A percentile compares a stretch with the other conserved stretches of the same genome.
Conservation (phyloP, 2,888 invertebrate genomes). For the Ctena decussata region DNA sequence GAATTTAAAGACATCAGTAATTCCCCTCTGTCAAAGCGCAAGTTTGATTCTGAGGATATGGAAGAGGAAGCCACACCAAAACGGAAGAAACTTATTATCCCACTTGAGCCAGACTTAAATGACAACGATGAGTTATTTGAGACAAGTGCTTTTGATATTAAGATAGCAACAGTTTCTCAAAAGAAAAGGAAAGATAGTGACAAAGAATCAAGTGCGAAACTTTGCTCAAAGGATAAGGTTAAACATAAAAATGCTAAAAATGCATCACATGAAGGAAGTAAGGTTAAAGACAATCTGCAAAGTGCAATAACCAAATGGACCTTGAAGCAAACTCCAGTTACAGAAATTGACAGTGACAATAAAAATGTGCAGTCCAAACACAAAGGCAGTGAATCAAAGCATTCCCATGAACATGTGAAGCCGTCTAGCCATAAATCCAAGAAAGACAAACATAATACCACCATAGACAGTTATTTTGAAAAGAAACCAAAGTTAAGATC, state of each 20-base stretch:
- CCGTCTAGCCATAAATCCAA: neutral
- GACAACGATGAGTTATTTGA: constrained; percentile 28
- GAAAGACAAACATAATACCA: neutral
- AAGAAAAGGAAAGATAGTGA: neutral
- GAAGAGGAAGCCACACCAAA: constrained; percentile 5
- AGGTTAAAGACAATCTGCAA: neutral
- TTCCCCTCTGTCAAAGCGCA: constrained; percentile 52
- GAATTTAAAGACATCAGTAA: constrained; percentile 64
- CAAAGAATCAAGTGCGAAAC: neutral
- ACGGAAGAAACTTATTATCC: constrained; percentile 64
- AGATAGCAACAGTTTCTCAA: neutral
- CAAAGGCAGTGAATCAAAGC: neutral
- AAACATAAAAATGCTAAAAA: neutral
- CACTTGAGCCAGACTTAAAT: constrained; percentile 68
- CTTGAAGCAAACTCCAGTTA: neutral
- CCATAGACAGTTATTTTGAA: neutral
- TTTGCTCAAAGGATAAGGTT: neutral
- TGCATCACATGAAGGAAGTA: neutral
- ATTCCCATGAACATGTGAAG: neutral
- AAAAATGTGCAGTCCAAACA: neutral
- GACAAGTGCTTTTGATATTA: neutral
- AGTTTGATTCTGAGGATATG: neutral
- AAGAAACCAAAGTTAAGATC: constrained; percentile 6
- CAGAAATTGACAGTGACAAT: too few species aligned
- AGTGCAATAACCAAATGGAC: constrained; percentile 5